These are phyloP conservation scores for Hycleus cichorii DNA, from an alignment of 1,140 invertebrate genomes.

Conservation along the genomic window DNA sequence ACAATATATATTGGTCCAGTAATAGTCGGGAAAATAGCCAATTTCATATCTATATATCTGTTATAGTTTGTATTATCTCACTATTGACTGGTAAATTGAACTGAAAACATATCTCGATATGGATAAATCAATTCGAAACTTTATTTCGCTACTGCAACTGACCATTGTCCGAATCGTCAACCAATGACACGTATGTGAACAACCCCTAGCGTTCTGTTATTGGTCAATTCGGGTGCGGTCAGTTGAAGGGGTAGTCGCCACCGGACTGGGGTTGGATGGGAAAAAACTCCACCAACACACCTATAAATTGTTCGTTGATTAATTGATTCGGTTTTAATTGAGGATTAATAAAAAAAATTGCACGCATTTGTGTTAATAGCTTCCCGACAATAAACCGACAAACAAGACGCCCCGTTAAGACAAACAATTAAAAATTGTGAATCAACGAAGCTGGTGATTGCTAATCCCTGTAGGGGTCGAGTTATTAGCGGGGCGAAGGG, in stretches of 20 bases:
- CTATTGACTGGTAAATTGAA: slow-evolving; percentile 9
- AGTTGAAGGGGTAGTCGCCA: slow-evolving; percentile 10
- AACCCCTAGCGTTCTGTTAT: slow-evolving; percentile 11
- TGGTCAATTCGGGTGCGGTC: slow-evolving; percentile 24
- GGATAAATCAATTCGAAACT: neutral
- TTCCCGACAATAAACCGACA: slow-evolving; percentile 4
- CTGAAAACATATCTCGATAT: neutral
- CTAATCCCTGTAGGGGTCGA: slow-evolving; percentile 26
- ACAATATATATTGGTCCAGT: slow-evolving; percentile 17
- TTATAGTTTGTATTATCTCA: slow-evolving; percentile 7
- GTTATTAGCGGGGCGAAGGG: slow-evolving; percentile 24
- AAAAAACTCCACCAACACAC: neutral
- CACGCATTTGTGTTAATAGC: neutral
- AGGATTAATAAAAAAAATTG: neutral
- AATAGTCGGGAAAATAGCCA: slow-evolving; percentile 18
- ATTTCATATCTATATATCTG: slow-evolving; percentile 16
- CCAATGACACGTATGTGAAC: slow-evolving; percentile 12
- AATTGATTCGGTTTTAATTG: neutral
- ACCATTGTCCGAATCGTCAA: slow-evolving; percentile 15
- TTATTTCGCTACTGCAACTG: neutral
- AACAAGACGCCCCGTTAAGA: slow-evolving; percentile 20
- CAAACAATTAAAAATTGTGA: slow-evolving; percentile 29
- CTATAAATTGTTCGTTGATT: neutral
- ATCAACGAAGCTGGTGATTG: slow-evolving; percentile 25
- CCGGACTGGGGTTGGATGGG: slow-evolving; percentile 18